Conservation (phyloP, 2,888 invertebrate genomes). For the Isotomurus palustris region DNA sequence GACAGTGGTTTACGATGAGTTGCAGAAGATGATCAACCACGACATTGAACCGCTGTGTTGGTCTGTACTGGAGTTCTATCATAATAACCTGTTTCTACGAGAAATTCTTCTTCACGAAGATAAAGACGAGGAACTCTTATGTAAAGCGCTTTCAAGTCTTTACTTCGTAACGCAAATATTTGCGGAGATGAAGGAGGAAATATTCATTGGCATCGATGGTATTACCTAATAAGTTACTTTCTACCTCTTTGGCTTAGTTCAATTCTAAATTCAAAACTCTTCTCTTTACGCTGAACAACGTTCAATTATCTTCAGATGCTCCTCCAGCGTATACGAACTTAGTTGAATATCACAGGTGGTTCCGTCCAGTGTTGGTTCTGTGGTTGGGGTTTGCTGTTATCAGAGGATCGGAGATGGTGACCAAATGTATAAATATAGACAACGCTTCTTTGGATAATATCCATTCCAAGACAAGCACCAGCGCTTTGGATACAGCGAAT, state of each 20-base stretch:
- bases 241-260: background rate
- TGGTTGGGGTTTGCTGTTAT: slow-evolving; percentile 44
- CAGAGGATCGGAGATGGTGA: slow-evolving; percentile 35
- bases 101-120: slow-evolving; percentile 23
- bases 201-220: slow-evolving; percentile 11
- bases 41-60: slow-evolving; percentile 40
- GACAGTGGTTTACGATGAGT: slow-evolving; percentile 38
- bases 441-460: slow-evolving; percentile 14
- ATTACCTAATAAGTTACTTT: background rate
- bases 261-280: background rate
- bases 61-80: slow-evolving; percentile 21
- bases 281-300: background rate
- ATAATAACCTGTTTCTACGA: slow-evolving; percentile 27
- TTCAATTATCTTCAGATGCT: background rate
- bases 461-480: slow-evolving; percentile 31
- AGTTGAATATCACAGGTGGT: slow-evolving; percentile 39
- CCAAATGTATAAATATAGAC: slow-evolving; percentile 37
- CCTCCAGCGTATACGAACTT: slow-evolving; percentile 11
- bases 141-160: slow-evolving; percentile 33
- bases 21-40: slow-evolving; percentile 43
- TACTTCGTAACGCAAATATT: slow-evolving; percentile 37
- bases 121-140: slow-evolving; percentile 26
- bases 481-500: slow-evolving; percentile 39
- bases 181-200: slow-evolving; percentile 23
- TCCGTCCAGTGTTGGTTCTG: slow-evolving; percentile 39